These are phyloP conservation scores for Sorex araneus DNA, from an alignment of 2,113 vertebrate genomes.

Conservation along the genomic window DNA sequence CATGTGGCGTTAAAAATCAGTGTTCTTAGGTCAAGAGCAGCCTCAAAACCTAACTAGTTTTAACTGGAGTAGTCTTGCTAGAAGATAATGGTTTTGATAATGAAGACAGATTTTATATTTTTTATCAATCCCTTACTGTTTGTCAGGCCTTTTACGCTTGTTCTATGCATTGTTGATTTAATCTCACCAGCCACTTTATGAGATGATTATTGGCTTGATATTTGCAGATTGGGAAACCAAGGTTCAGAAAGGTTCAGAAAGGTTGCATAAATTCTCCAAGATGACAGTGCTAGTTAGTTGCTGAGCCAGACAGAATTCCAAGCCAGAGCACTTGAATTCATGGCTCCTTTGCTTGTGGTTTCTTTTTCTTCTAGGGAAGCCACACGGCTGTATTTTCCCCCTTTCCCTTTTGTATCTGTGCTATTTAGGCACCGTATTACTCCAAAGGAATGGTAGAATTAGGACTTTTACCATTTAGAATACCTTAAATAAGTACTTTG, in stretches of 20 bases:
- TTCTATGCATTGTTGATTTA: background rate
- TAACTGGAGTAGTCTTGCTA: background rate
- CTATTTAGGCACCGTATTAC: background rate
- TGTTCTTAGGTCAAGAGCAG: background rate
- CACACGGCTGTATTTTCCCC: background rate
- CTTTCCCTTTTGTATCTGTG: background rate
- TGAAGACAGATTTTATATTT: background rate
- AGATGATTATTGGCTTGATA: background rate
- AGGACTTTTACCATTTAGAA: slow-evolving; percentile 14
- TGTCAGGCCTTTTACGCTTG: background rate
- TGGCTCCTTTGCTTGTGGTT: background rate
- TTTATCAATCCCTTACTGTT: background rate
- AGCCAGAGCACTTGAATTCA: background rate
- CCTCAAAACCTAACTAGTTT: slow-evolving; percentile 13
- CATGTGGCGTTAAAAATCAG: background rate
- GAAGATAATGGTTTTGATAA: background rate
- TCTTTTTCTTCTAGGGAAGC: background rate
- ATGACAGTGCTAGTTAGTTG: background rate
- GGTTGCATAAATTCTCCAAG: background rate
- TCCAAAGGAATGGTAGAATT: background rate
- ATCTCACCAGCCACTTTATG: background rate
- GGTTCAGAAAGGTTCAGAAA: background rate
- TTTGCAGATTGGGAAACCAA: slow-evolving; percentile 40
- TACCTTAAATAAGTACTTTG: too few species aligned
- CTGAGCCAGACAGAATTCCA: background rate